Conservation (phyloP, 2,888 invertebrate genomes). For the Eilema griseolum region DNA sequence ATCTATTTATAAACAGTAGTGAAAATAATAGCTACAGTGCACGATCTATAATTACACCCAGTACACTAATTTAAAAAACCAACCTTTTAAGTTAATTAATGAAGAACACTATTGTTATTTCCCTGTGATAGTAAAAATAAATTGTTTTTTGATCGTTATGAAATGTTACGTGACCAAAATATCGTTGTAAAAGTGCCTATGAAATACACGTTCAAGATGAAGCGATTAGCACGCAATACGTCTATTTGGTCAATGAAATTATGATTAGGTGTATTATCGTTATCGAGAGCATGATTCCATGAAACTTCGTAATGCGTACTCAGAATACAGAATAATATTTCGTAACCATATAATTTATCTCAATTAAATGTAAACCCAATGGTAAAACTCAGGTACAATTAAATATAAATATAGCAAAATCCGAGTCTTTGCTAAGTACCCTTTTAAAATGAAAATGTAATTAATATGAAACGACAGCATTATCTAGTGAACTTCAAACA, state of each 20-base stretch:
- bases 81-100: conserved; percentile 58
- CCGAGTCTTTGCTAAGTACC: conserved; percentile 25
- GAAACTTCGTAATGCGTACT: conserved; percentile 8
- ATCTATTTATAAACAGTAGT: conserved; percentile 35
- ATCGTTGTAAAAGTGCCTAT: conserved; percentile 52
- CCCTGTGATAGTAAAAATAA: conserved; percentile 39
- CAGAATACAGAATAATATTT: not conserved
- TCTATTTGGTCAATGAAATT: conserved; percentile 72
- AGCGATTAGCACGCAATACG: conserved; percentile 71
- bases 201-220: conserved; percentile 61
- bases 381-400: conserved; percentile 20
- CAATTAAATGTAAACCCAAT: conserved; percentile 25
- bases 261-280: conserved; percentile 49
- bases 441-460: conserved; percentile 45
- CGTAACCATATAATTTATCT: conserved; percentile 20
- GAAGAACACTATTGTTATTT: conserved; percentile 35
- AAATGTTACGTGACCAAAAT: conserved; percentile 70
- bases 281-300: conserved; percentile 24
- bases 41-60: conserved; percentile 47
- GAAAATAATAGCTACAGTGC: conserved; percentile 37
- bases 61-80: conserved; percentile 34
- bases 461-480: conserved; percentile 42
- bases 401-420: conserved; percentile 37
- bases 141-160: conserved; percentile 60
- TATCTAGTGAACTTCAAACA: conserved; percentile 42